Evolutionary conservation across 2,888 invertebrate genomes (phyloP).

Genomic region (Rosalia funebris): DNA sequence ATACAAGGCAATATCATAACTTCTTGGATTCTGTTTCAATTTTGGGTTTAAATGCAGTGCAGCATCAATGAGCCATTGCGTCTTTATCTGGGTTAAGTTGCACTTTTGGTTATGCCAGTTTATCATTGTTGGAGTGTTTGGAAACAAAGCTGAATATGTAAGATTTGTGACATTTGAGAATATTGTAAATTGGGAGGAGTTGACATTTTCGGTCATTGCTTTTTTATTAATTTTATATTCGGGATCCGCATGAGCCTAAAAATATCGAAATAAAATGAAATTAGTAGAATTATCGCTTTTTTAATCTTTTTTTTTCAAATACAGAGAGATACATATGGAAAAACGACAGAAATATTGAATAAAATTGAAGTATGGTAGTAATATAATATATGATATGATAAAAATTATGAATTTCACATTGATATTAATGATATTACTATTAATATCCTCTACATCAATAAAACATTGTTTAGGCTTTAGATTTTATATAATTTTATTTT

Average conservation of each 20-base stretch:
- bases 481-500: too few relatives aligned
- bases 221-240: constrained; percentile 94
- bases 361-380: too few relatives aligned
- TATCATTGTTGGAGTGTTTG: constrained; percentile 85
- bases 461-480: too few relatives aligned
- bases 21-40: constrained; percentile 75
- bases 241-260: constrained; percentile 85
- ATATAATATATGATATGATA: too few relatives aligned
- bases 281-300: too few relatives aligned
- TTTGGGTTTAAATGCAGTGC: constrained; percentile 86
- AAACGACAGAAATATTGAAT: constrained; percentile 4
- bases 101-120: constrained; percentile 91
- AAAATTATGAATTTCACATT: too few relatives aligned
- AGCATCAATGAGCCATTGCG: constrained; percentile 87
- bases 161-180: constrained; percentile 69
- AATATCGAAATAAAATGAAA: constrained; percentile 22
- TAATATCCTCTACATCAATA: too few relatives aligned
- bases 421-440: too few relatives aligned
- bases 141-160: constrained; percentile 83
- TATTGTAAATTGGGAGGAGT: constrained; percentile 67
- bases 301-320: too few relatives aligned
- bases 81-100: constrained; percentile 75
- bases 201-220: constrained; percentile 75
- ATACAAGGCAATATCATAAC: constrained; percentile 78
- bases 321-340: background rate